These are phyloP conservation scores for Hozukius guyotensis DNA, from an alignment of 2,797 vertebrate species.

Conservation along the genomic window DNA sequence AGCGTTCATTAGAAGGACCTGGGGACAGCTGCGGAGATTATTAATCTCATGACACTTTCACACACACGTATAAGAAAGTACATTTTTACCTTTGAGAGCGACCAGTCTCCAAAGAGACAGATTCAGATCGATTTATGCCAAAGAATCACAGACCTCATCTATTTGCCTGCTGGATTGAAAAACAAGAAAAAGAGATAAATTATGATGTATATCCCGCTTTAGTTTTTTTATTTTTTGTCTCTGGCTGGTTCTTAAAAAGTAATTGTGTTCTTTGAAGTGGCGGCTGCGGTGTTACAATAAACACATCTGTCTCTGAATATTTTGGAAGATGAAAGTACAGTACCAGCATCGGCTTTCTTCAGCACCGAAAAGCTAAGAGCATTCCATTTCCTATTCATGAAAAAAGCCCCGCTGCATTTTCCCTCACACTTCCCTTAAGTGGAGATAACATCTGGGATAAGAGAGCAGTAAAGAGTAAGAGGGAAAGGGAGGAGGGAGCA, in stretches of 20 bases:
- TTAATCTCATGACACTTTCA: slow-evolving; percentile 34
- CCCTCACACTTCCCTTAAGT: slow-evolving; percentile 72
- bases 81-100: not conserved
- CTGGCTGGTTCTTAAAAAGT: not conserved
- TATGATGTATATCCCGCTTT: not conserved
- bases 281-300: not conserved
- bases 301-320: slow-evolving; percentile 6
- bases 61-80: not conserved
- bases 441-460: slow-evolving; percentile 80
- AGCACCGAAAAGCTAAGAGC: slow-evolving; percentile 34
- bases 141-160: not conserved
- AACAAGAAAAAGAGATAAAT: not conserved
- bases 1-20: slow-evolving; percentile 60
- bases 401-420: slow-evolving; percentile 54
- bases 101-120: not conserved
- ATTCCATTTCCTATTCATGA: slow-evolving; percentile 60
- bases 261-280: slow-evolving; percentile 18
- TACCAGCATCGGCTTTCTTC: slow-evolving; percentile 45
- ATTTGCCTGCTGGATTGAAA: not conserved
- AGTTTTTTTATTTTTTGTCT: not conserved
- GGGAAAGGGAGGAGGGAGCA: slow-evolving; percentile 38
- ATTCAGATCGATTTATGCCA: not conserved
- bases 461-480: slow-evolving; percentile 59
- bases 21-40: slow-evolving; percentile 67
- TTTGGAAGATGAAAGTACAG: slow-evolving; percentile 46